Percentiles rank a stretch among this genome's conserved stretches.
These are phyloP conservation scores for Coturnix japonica DNA, from an alignment of 2,113 vertebrate species.

Conservation along the genomic window DNA sequence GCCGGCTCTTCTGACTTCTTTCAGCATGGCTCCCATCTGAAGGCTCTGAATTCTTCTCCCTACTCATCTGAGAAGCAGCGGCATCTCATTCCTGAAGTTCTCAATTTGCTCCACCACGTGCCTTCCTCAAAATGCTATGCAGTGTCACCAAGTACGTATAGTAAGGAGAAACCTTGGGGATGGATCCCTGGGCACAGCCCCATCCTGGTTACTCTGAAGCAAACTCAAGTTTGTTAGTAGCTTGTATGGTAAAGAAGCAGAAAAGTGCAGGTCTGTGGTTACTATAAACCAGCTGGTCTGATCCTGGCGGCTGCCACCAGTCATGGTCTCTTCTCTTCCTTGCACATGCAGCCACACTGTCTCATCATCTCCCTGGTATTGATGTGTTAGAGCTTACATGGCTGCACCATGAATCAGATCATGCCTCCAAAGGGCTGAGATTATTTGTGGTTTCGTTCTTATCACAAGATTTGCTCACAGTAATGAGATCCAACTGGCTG, in stretches of 20 bases:
- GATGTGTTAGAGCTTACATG: background rate
- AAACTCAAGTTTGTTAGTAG: background rate
- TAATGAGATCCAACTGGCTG: background rate
- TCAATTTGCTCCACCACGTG: background rate
- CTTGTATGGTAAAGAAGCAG: background rate
- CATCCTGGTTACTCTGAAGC: background rate
- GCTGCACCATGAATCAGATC: background rate
- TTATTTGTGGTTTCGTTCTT: background rate
- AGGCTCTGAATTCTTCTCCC: background rate
- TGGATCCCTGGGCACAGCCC: background rate
- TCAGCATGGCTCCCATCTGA: background rate
- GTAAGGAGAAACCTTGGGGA: background rate
- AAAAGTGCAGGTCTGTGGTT: background rate
- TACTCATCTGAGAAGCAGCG: background rate
- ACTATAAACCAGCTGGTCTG: background rate
- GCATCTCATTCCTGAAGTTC: background rate
- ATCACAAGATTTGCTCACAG: background rate
- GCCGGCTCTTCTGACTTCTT: slow-evolving; percentile 2
- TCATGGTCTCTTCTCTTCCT: background rate
- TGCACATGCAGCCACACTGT: background rate
- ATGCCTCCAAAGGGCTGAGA: background rate
- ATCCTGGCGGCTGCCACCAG: background rate
- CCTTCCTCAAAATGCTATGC: background rate
- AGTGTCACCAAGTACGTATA: accelerated
- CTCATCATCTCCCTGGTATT: background rate